A percentile compares a stretch with the other conserved stretches of the same genome.
Conservation (phyloP, 2,888 invertebrate genomes). For the Nyleta sp. region DNA sequence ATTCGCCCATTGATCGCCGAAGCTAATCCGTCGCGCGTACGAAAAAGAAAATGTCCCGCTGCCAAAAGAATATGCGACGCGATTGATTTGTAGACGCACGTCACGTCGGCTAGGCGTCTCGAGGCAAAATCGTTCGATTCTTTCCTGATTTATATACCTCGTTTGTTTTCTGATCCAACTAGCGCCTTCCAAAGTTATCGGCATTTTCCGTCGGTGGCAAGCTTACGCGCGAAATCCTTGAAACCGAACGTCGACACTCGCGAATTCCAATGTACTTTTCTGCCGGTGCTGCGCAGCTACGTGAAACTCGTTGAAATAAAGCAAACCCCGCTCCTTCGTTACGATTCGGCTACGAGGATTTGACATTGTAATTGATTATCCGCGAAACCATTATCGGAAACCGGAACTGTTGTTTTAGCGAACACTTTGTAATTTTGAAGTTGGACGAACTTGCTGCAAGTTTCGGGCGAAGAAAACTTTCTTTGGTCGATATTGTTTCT, state of each 20-base stretch:
- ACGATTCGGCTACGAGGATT: neutral
- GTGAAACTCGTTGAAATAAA: slow-evolving; percentile 69
- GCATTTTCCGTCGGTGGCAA: slow-evolving; percentile 62
- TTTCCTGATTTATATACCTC: slow-evolving; percentile 54
- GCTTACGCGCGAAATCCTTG: slow-evolving; percentile 63
- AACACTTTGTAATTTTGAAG: no score
- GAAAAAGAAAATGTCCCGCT: slow-evolving; percentile 17
- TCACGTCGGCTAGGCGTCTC: slow-evolving; percentile 55
- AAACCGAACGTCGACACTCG: slow-evolving; percentile 67
- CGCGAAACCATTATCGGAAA: neutral
- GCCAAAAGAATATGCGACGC: slow-evolving; percentile 37
- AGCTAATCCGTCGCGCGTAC: neutral
- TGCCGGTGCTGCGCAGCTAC: slow-evolving; percentile 54
- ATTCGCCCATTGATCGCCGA: neutral
- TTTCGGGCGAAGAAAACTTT: no score
- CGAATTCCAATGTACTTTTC: slow-evolving; percentile 66
- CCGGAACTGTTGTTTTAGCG: no score
- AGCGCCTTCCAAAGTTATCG: slow-evolving; percentile 63
- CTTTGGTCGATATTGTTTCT: no score
- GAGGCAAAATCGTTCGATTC: slow-evolving; percentile 57
- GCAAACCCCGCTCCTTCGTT: slow-evolving; percentile 17
- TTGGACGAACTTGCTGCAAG: no score
- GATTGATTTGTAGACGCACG: slow-evolving; percentile 52
- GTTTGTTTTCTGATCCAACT: slow-evolving; percentile 64
- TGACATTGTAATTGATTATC: neutral